Percentiles rank a stretch among this genome's conserved stretches.
phyloP scores from a whole-genome alignment of 2,113 vertebrate species.

The Ivindomyrus marchei region DNA sequence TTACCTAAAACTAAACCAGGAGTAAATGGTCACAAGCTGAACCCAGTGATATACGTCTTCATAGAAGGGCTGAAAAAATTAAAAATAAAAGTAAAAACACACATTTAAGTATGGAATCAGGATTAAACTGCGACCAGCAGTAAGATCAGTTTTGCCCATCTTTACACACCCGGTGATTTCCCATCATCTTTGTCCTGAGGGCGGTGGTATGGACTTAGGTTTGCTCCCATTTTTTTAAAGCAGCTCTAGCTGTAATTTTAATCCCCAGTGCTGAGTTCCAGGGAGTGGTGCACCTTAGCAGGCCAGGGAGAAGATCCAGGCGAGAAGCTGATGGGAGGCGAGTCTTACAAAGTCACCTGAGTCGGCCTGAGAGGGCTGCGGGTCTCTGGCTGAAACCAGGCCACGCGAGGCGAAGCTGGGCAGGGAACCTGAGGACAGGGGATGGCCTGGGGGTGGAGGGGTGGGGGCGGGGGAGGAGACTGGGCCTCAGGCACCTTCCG shows the following conservation, averaged over 20 bases:
- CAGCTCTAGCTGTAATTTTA: neutral
- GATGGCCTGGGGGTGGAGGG: neutral
- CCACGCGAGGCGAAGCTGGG: neutral
- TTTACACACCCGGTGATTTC: neutral
- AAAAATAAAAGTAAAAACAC: neutral
- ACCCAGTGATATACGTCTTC: neutral
- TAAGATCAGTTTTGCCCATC: neutral
- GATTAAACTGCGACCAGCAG: neutral
- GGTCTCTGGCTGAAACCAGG: neutral
- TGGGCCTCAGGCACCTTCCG: neutral
- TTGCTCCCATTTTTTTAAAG: neutral
- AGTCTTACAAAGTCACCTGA: conserved; percentile 35
- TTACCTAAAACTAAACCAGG: neutral
- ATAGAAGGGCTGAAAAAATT: neutral
- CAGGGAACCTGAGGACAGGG: neutral
- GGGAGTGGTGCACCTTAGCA: neutral
- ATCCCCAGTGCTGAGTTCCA: neutral
- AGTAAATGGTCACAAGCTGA: neutral
- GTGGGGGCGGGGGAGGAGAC: neutral
- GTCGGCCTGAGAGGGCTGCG: conserved; percentile 23
- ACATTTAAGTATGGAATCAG: neutral
- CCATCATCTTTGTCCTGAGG: neutral
- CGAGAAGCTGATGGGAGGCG: conserved; percentile 18
- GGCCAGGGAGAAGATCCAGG: neutral
- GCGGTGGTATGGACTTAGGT: neutral